Percentiles rank a stretch among this genome's conserved stretches.
These are phyloP conservation scores for Papilio glaucus DNA, from an alignment of 1,140 invertebrate genomes.

Conservation along the genomic window DNA sequence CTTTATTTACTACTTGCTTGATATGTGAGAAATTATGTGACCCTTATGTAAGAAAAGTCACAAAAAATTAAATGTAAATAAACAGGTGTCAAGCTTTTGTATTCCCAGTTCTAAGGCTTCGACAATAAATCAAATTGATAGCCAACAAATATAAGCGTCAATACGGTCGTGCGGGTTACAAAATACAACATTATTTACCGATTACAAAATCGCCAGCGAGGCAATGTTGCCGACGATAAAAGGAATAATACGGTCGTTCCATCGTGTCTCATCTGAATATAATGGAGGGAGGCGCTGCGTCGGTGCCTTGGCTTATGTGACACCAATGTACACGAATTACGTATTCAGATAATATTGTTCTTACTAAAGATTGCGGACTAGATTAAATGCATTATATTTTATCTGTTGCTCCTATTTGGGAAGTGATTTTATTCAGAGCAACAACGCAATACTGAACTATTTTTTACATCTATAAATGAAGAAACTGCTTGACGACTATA, in stretches of 20 bases:
- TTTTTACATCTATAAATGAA: too few relatives aligned
- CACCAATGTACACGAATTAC: constrained; percentile 43
- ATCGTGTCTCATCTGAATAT: constrained; percentile 71
- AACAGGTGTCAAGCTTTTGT: background rate
- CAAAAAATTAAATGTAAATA: too few relatives aligned
- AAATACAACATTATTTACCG: constrained; percentile 23
- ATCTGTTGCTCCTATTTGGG: background rate
- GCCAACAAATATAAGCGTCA: constrained; percentile 4
- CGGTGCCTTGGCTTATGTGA: constrained; percentile 42
- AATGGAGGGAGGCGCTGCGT: constrained; percentile 61
- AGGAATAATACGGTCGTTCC: constrained; percentile 48
- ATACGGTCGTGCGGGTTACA: background rate
- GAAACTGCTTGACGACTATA: too few relatives aligned
- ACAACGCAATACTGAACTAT: too few relatives aligned
- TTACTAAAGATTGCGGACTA: constrained; percentile 25
- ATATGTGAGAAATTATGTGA: too few relatives aligned
- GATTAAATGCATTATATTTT: constrained; percentile 28
- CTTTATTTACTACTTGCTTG: too few relatives aligned
- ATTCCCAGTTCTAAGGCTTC: background rate
- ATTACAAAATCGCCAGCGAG: constrained; percentile 14
- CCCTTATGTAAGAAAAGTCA: too few relatives aligned
- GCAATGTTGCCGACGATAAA: constrained; percentile 41
- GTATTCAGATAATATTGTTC: constrained; percentile 28
- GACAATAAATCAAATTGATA: constrained; percentile 19
- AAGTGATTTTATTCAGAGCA: background rate